Base-by-base conservation (phyloP, 2,888 invertebrate species). In the Ryuthela nishihirai region DNA sequence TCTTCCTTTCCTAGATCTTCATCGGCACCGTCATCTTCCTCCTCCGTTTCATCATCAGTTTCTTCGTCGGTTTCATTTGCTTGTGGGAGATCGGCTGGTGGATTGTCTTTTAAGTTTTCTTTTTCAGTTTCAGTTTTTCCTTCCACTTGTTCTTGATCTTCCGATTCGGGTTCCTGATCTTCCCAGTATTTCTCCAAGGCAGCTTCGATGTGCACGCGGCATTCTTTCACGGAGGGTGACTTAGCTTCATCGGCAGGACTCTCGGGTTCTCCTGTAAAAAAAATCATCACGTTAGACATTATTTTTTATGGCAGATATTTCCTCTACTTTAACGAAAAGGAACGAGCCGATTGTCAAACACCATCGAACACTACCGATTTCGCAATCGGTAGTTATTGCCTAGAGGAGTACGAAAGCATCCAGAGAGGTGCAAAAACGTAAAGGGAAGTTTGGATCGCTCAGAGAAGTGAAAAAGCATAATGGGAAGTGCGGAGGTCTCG, bases 161-260 rank as follows among this genome's bases (percentile, higher is more conserved):
- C 40, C 42, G 7, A n/a, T 17, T 32, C 32, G n/a, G 52, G 47
- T 29, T 53, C 59, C 21, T 43, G 44, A 36, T 45, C 25, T 5
- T 64, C 63, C 59, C 60, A 65, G 25, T 66, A 67, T 49, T 66
- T 59, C 44, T 62, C 58, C 26, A 67, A 45, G 3, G 67, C 66
- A 50, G 62, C 62, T 45, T 67, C 65, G 15, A 67, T 64, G 42
- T 66, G 64, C 29, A 64, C 58, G 42, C 60, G 54, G 35, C 66
- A 67, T 47, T 66, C 63, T 47, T 60, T 42, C 17, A 40, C 59
- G 15, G 54, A 41, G 24, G 59, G 46, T 15, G 53, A 25, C 12
- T 46, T 35, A 17, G 32, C 23, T 10, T 46, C 49, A 25, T 50
- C 47, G 17, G 21, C 15, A 12, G 52, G 36, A 15, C n/a, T 29